Base-by-base conservation (phyloP, 1,140 invertebrate genomes). In the Muscidifurax raptorellus region DNA sequence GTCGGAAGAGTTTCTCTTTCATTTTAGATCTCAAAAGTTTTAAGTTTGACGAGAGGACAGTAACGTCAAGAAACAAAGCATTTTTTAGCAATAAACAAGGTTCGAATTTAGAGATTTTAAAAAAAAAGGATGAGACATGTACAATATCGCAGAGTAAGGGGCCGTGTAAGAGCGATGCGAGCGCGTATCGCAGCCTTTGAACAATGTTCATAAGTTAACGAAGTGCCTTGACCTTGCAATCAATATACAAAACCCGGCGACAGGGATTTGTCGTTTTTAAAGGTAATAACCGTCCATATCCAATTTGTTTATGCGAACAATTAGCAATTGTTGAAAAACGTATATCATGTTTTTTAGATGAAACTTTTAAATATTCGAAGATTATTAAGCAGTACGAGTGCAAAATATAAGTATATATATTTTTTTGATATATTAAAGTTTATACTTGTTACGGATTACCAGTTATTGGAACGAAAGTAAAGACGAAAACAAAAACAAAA, bases 251-350 rank as follows among this genome's bases (percentile, higher is more conserved):
- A 85, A 86, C 80, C 84, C 81, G 82, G 80, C 84, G 84, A 87
- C 75, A 85, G 84, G 80, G 79, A 82, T 82, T 78, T 82, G 80
- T 82, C 79, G 84, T 86, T 87, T 91, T 90, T 90, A 86, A 90
- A 89, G 88, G 87, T 87, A 91, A 91, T 90, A 91, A 91, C 92
- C 91, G 91, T 92, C 91, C 91, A 92, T 92, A 90, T 83, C 22
- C 77, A 88, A 91, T 83, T 91, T 88, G 88, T 90, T 91, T 90
- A 89, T 88, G 87, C 86, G 86, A 91, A 88, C 82, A 76, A 89
- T 86, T 87, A 87, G 83, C 89, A 89, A 89, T 91, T 89, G 88
- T 91, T 91, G 86, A 88, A 88, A 88, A 86, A 84, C 84, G 86
- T 83, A 86, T 80, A 83, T 86, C 86, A 87, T 88, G 87, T 88